Evolutionary conservation across 37 sponge, comb jelly and placozoan species (phyloP).

Genomic region (Aplysina aerophoba): DNA sequence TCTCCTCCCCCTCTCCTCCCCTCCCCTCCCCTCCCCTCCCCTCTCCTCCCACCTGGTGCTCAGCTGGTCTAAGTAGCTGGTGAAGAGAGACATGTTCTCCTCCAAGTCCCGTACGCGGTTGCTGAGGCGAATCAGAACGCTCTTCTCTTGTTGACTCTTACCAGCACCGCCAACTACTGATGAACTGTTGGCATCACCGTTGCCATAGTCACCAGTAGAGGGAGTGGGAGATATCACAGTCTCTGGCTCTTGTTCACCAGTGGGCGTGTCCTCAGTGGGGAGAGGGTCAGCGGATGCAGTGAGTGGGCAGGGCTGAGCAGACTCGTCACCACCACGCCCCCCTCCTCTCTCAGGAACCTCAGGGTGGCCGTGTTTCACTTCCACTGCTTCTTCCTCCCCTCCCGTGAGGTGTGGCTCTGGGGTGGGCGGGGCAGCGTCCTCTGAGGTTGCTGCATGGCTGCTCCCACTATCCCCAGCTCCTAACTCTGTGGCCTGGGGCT

Average conservation of each 20-base stretch:
- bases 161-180: background rate
- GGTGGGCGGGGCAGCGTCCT: too few species aligned
- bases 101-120: constrained; percentile 83
- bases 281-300: too few species aligned
- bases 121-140: constrained; percentile 78
- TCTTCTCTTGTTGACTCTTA: constrained; percentile 48
- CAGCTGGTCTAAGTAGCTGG: constrained; percentile 83
- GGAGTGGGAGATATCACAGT: background rate
- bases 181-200: background rate
- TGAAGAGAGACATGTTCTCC: constrained; percentile 76
- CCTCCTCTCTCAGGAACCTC: background rate
- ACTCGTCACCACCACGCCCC: too few species aligned
- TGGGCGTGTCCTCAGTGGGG: background rate
- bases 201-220: constrained; percentile 31
- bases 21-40: too few species aligned
- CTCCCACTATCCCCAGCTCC: too few species aligned
- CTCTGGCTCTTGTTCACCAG: constrained; percentile 1
- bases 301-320: too few species aligned
- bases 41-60: constrained; percentile 62
- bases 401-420: background rate
- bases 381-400: background rate
- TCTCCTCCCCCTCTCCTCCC: too few species aligned
- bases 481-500: too few species aligned
- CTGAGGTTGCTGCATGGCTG: too few species aligned
- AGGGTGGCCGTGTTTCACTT: too few species aligned